Evolutionary conservation across 2,888 invertebrate species (phyloP), one percentile per base, ranked within the genome.

Genomic region (Entomobrya multifasciata): DNA sequence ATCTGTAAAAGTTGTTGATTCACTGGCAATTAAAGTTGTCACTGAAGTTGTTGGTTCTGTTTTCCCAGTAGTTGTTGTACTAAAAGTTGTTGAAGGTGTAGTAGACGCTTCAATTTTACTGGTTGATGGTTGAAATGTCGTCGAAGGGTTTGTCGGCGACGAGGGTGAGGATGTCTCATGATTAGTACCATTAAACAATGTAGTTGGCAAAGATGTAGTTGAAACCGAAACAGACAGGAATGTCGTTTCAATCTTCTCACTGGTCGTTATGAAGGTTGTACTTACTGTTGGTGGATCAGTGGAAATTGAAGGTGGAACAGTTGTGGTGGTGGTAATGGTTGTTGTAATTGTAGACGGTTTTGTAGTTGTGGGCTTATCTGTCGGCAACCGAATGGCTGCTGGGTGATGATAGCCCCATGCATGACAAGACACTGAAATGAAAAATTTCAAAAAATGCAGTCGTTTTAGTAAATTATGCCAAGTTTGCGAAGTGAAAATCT

Each of bases 351-450:
- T 36, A 6, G 36, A 6, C 36, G 36, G 36, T 6, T 8, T 4
- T 36, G 36, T 36, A 36, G 36, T 57, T 22, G 83, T 76, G 3
- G 72, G 47, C 41, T 85, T 85, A n/a, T 80, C 80, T 11, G 86
- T 86, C 10, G 86, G 86, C 15, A 87, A 60, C 57, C 81, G 76
- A 30, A 87, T 76, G 17, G 86, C 86, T 25, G 77, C 67, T 0
- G 81, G 81, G 52, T 87, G 81, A 77, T 81, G 76, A 41, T 87
- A 81, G n/a, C 86, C 86, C 81, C 86, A 87, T 5, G 67, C 81
- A 22, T 52, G 60, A 20, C 86, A 81, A 41, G 86, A 65, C 17
- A n/a, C 86, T 87, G n/a, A n/a, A n/a, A n/a, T n/a, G n/a, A 41
- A 20, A 70, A 49, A 72, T 5, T 41, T 4, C 1, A 78, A 17